A percentile compares a stretch with the other conserved stretches of the same genome.
Evolutionary conservation across 2,113 vertebrate species (phyloP).

Genomic region (Myiopsitta monachus): DNA sequence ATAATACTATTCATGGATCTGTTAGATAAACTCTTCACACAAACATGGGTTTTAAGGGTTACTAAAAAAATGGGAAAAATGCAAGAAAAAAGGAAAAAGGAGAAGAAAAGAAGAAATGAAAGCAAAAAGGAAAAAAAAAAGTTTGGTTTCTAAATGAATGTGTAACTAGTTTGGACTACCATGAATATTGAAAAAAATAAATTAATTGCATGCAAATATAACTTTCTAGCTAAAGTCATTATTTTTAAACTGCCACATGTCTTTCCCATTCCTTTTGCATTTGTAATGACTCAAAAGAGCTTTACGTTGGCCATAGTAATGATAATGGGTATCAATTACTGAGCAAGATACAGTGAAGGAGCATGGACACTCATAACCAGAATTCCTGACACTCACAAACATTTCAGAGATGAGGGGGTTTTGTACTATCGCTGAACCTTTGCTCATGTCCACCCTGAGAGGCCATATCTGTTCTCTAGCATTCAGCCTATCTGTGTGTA

Average conservation of each 20-base stretch:
- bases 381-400: background rate
- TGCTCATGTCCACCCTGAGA: accelerated
- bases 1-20: background rate
- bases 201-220: background rate
- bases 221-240: background rate
- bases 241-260: background rate
- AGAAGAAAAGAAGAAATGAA: background rate
- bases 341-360: background rate
- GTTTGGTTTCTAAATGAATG: background rate
- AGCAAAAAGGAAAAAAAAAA: background rate
- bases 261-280: background rate
- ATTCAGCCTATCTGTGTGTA: background rate
- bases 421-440: background rate
- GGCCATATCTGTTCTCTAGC: accelerated
- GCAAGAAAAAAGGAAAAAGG: background rate
- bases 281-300: background rate
- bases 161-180: background rate
- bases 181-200: background rate
- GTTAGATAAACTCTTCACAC: background rate
- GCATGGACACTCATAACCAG: background rate
- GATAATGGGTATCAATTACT: background rate
- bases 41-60: background rate
- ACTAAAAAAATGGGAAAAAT: background rate
- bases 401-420: background rate
- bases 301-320: background rate